Evolutionary conservation across 2,113 vertebrate genomes (phyloP).

Genomic region (Colius striatus): DNA sequence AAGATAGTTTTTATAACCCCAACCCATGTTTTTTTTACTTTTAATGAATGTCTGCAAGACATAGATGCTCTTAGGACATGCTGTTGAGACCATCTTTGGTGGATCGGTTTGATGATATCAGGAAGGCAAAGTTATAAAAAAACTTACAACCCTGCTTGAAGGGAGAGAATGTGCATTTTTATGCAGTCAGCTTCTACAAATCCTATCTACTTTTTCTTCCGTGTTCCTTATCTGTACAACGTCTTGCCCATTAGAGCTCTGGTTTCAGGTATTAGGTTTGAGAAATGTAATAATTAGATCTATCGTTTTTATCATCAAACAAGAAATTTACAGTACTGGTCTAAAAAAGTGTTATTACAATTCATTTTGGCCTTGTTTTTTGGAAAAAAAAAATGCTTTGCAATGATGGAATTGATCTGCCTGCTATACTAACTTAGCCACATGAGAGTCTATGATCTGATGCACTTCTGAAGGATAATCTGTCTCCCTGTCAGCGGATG

Average conservation of each 20-base stretch:
- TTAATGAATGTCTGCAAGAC: neutral
- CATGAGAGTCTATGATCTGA: neutral
- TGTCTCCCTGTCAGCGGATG: neutral
- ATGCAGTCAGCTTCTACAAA: neutral
- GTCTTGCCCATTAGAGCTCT: neutral
- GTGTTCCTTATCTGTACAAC: neutral
- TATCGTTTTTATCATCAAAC: neutral
- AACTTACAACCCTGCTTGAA: neutral
- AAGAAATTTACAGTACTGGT: neutral
- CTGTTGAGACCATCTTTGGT: neutral
- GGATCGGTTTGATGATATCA: neutral
- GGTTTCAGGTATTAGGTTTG: neutral
- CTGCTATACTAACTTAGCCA: neutral
- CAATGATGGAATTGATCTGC: neutral
- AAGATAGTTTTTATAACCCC: neutral
- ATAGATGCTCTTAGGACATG: neutral
- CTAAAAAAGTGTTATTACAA: neutral
- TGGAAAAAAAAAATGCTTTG: neutral
- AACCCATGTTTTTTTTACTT: neutral
- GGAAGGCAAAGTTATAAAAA: neutral
- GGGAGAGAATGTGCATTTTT: neutral
- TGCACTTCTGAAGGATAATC: neutral
- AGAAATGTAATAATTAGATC: neutral
- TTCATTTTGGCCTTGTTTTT: neutral
- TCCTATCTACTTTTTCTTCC: neutral